Conservation (phyloP, 1,140 invertebrate genomes). For the Drosophila repleta region DNA sequence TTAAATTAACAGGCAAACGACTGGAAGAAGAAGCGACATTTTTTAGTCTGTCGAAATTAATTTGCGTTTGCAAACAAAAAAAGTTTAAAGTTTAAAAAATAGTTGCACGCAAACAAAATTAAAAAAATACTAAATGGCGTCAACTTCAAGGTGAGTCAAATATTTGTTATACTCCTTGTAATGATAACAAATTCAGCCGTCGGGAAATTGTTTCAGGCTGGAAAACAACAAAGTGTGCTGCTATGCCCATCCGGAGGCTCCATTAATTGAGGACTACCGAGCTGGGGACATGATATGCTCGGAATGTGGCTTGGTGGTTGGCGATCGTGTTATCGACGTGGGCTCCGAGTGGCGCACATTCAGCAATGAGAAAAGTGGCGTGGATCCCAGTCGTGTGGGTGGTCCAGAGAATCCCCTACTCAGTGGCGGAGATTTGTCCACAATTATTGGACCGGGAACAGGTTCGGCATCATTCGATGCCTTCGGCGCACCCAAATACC, state of each 20-base stretch:
- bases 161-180: not conserved
- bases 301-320: constrained; percentile 99
- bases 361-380: constrained; percentile 98
- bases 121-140: constrained; percentile 61
- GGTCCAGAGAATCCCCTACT: constrained; percentile 97
- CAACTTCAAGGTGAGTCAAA: constrained; percentile 61
- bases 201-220: constrained; percentile 36
- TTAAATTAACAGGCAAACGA: constrained; percentile 11
- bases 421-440: constrained; percentile 97
- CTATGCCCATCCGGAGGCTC: constrained; percentile 96
- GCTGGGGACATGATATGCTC: constrained; percentile 99
- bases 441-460: constrained; percentile 97
- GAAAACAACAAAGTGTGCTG: constrained; percentile 92
- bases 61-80: constrained; percentile 17
- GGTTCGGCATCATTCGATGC: constrained; percentile 91
- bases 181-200: too few relatives aligned
- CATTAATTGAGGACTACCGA: constrained; percentile 98
- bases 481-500: constrained; percentile 95
- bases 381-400: constrained; percentile 99
- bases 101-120: constrained; percentile 15
- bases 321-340: constrained; percentile 99
- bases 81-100: constrained; percentile 11
- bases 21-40: constrained; percentile 15
- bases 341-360: constrained; percentile 99
- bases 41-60: constrained; percentile 18